phyloP scores from a whole-genome alignment of 2,113 vertebrate genomes.

The Beaufortia kweichowensis region DNA sequence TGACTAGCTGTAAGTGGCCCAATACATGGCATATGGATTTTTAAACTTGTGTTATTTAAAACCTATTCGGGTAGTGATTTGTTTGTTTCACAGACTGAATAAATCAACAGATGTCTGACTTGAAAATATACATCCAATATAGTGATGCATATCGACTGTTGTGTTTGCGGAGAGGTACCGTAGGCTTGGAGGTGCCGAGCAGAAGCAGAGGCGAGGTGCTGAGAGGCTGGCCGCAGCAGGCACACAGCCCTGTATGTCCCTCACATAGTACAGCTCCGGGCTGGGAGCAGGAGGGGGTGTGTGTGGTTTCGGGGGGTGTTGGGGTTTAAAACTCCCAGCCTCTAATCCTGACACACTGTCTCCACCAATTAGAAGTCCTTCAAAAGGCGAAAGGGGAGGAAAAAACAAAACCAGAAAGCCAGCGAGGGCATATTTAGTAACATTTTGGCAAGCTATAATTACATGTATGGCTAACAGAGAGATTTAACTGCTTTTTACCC shows the following conservation, averaged over 20 bases:
- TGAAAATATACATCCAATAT: not conserved
- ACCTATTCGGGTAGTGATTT: not conserved
- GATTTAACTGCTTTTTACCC: constrained; percentile 79
- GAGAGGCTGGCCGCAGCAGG: constrained; percentile 36
- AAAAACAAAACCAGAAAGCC: constrained; percentile 80
- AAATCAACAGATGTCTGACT: not conserved
- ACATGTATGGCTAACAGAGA: constrained; percentile 78
- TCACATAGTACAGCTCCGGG: constrained; percentile 26
- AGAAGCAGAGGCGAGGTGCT: constrained; percentile 34
- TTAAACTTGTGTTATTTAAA: no score
- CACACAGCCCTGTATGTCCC: constrained; percentile 23
- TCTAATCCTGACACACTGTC: constrained; percentile 80
- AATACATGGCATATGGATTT: no score
- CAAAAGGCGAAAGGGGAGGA: constrained; percentile 78
- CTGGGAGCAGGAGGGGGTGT: constrained; percentile 34
- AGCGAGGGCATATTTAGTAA: constrained; percentile 78
- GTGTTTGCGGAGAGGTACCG: constrained; percentile 10
- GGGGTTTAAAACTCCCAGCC: constrained; percentile 74
- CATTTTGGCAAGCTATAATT: constrained; percentile 83
- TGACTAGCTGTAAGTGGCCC: no score
- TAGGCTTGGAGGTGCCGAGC: constrained; percentile 27
- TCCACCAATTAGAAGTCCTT: constrained; percentile 79
- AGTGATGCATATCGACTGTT: constrained; percentile 13
- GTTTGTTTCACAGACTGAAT: not conserved
- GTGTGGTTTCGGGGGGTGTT: constrained; percentile 62